Percentiles rank a stretch among this genome's conserved stretches.
Evolutionary conservation across 1,140 invertebrate species (phyloP).

Genomic region (Formica exsecta): DNA sequence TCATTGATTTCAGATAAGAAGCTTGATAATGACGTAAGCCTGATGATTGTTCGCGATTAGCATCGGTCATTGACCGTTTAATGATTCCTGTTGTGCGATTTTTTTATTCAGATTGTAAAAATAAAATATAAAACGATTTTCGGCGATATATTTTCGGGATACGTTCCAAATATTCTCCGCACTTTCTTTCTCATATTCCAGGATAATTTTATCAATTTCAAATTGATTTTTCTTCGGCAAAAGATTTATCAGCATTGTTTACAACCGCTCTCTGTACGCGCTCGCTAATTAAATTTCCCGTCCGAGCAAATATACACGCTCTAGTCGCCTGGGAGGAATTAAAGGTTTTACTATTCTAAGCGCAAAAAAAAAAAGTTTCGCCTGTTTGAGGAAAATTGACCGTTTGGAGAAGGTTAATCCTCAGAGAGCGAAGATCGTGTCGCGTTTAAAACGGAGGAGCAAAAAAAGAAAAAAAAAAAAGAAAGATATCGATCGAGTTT

Average conservation of each 20-base stretch:
- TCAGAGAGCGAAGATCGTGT: slow-evolving; percentile 24
- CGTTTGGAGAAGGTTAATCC: slow-evolving; percentile 32
- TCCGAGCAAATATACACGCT: slow-evolving; percentile 36
- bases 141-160: not conserved
- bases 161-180: not conserved
- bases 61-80: slow-evolving; percentile 13
- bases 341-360: slow-evolving; percentile 3
- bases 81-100: not conserved
- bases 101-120: not conserved
- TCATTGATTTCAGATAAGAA: slow-evolving; percentile 43
- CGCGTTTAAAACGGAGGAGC: slow-evolving; percentile 20
- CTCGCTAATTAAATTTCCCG: slow-evolving; percentile 6
- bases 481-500: slow-evolving; percentile 32
- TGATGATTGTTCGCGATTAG: slow-evolving; percentile 31
- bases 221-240: not conserved
- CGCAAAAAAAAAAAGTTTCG: not conserved
- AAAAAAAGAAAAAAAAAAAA: not conserved
- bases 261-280: not conserved
- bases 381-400: slow-evolving; percentile 40
- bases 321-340: slow-evolving; percentile 13
- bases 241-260: not conserved
- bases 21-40: slow-evolving; percentile 20
- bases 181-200: not conserved
- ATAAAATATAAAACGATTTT: not conserved
- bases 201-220: not conserved